These are phyloP conservation scores for Sycophaga agraensis DNA, from an alignment of 1,140 invertebrate genomes.

Conservation along the genomic window DNA sequence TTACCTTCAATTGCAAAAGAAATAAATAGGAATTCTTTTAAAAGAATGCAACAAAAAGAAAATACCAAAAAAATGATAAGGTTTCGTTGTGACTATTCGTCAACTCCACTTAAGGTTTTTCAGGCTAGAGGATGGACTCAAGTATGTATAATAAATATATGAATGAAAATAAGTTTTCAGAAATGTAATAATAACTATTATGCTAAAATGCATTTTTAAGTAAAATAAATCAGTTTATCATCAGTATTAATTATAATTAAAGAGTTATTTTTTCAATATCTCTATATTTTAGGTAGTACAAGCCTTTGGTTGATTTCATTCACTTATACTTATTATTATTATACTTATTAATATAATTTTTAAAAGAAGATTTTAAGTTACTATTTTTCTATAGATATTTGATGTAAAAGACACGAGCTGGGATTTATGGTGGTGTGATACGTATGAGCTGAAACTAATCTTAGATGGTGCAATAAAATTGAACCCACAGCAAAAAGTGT, in stretches of 20 bases:
- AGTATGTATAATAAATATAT: too few species aligned
- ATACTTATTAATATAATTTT: too few species aligned
- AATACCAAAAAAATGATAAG: slow-evolving; percentile 34
- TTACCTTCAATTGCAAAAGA: too few species aligned
- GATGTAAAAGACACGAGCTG: slow-evolving; percentile 40
- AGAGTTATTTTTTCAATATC: too few species aligned
- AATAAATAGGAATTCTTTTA: not conserved
- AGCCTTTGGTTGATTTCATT: too few species aligned
- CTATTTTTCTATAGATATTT: slow-evolving; percentile 25
- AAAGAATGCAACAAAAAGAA: not conserved
- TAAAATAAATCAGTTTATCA: too few species aligned
- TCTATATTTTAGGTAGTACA: too few species aligned
- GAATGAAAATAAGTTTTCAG: too few species aligned
- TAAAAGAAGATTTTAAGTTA: not conserved
- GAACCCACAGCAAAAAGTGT: slow-evolving; percentile 41
- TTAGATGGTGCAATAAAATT: slow-evolving; percentile 40
- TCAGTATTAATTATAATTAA: too few species aligned
- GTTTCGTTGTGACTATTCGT: slow-evolving; percentile 42
- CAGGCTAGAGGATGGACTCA: slow-evolving; percentile 43
- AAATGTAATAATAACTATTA: too few species aligned
- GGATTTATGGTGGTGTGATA: slow-evolving; percentile 58
- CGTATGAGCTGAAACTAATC: slow-evolving; percentile 38
- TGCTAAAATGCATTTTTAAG: too few species aligned
- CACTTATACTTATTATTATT: too few species aligned
- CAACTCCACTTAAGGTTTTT: slow-evolving; percentile 42